Conservation (phyloP, 2,888 invertebrate species). For the Pristionchus entomophagus region DNA sequence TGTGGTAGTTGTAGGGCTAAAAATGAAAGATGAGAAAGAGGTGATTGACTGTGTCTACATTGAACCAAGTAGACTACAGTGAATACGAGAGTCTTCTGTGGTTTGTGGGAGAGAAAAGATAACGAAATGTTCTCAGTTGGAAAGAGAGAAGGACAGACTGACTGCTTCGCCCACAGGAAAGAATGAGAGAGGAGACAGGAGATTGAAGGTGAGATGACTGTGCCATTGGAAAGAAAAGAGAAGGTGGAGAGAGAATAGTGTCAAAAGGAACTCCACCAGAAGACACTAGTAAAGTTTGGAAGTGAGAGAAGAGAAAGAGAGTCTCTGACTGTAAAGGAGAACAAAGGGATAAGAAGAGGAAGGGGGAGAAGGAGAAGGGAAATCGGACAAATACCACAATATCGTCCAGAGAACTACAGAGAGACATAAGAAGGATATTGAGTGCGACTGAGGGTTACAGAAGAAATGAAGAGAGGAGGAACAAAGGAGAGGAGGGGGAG, state of each 20-base stretch:
- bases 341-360: background rate
- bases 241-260: background rate
- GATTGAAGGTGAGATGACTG: no score
- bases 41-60: background rate
- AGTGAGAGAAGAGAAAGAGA: conserved; percentile 1
- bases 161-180: background rate
- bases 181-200: conserved; percentile 15
- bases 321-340: conserved; percentile 3
- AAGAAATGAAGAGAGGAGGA: background rate
- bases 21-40: background rate
- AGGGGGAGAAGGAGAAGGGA: background rate
- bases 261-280: background rate
- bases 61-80: background rate
- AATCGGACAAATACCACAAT: conserved; percentile 24
- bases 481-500: background rate
- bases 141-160: no score
- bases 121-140: background rate
- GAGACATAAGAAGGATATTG: background rate
- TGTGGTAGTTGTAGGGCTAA: background rate
- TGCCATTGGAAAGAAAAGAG: no score
- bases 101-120: background rate
- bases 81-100: background rate
- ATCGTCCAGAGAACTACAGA: background rate
- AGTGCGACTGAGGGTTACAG: background rate
- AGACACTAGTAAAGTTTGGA: conserved; percentile 4